Base-by-base conservation (phyloP, 2,113 vertebrate species). In the Bos javanicus region DNA sequence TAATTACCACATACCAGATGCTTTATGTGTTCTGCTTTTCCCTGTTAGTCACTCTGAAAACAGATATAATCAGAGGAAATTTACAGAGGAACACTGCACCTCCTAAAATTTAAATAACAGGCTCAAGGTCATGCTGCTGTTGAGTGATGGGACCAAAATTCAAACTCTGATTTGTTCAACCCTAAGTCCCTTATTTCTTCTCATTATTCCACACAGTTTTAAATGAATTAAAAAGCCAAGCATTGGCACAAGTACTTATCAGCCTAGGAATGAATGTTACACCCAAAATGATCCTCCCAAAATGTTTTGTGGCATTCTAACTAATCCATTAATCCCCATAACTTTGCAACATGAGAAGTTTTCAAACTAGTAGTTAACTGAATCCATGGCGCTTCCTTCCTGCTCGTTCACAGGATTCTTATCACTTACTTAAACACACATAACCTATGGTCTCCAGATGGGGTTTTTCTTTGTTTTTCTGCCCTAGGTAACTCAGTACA, bases 291-390 rank as follows among this genome's bases (percentile, higher is more conserved):
- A 87, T 33, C 23, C 48, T 64, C 80, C 19, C 28, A 59, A 84
- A 84, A 26, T 74, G 25, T 54, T 94, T 82, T 39, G 30, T 93
- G 33, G 54, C 43, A 64, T 81, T 88, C 23, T 95, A 84, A 97
- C 93, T 84, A 95, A 92, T 90, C 74, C 64, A 71, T 94, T 95
- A 93, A 92, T 64, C 33, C 83, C 10, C 21, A 26, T 56, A 90
- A 95, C 50, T 90, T 87, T 92, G 17, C 21, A 89, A 87, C 54
- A 67, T 54, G n/a, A 90, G 56, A 92, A 57, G 21, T 74, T 92
- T 96, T 25, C 64, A 90, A 84, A 80, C 21, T 86, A 16, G 33
- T 82, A 94, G 28, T 46, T 94, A 92, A 94, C 19, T 64, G 50
- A 96, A 97, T 96, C 52, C 88, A 43, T 57, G 15, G 25, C 15